A percentile compares a stretch with the other conserved stretches of the same genome.
Conservation (phyloP, 2,797 vertebrate species). For the Psittacula echo region DNA sequence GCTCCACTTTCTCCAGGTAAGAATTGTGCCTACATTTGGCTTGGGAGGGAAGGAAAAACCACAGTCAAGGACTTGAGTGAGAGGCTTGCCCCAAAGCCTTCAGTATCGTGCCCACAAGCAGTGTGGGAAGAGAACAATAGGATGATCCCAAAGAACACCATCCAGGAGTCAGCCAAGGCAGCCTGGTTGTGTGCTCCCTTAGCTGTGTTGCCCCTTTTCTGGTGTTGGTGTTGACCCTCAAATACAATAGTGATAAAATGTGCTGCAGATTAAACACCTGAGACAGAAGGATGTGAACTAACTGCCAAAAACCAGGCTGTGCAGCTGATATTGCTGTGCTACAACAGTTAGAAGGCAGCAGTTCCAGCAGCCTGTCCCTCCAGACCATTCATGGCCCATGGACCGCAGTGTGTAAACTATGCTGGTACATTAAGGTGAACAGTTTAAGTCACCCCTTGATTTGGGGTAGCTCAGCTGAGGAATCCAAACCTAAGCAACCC, state of each 20-base stretch:
- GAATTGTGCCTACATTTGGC: not conserved
- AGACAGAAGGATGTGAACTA: not conserved
- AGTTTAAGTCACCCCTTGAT: not conserved
- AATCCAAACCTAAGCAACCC: not conserved
- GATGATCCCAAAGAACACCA: not conserved
- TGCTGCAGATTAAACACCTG: not conserved
- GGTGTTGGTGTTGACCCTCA: not conserved
- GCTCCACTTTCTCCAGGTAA: not conserved
- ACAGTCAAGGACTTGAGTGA: not conserved
- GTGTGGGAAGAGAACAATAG: fast-evolving
- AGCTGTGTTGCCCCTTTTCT: not conserved
- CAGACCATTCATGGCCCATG: not conserved
- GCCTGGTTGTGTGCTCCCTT: not conserved
- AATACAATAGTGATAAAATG: not conserved
- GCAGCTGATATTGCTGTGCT: not conserved
- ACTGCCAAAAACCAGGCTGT: not conserved
- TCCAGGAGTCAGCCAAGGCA: not conserved
- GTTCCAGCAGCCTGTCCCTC: not conserved
- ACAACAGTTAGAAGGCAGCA: not conserved
- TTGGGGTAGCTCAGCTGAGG: not conserved
- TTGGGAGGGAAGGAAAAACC: not conserved
- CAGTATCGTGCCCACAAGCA: not conserved
- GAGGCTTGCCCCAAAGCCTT: not conserved
- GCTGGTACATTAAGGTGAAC: not conserved
- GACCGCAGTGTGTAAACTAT: fast-evolving